Percentiles rank a stretch among this genome's conserved stretches.
These are phyloP conservation scores for Orientallactaga sibirica DNA, from an alignment of 2,797 vertebrate species.

Conservation along the genomic window DNA sequence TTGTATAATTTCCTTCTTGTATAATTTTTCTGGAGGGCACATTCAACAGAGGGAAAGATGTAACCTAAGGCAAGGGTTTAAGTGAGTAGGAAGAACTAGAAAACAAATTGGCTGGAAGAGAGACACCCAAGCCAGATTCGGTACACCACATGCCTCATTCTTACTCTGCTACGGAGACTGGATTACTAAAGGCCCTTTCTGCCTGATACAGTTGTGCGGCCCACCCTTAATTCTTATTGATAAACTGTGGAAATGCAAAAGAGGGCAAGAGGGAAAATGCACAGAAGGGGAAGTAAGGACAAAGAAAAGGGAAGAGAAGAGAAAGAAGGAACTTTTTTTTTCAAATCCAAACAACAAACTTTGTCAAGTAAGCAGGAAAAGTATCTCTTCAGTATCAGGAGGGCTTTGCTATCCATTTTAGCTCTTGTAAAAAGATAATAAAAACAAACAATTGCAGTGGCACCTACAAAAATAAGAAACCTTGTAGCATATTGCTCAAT, in stretches of 20 bases:
- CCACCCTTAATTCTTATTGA: not conserved
- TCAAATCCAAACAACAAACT: slow-evolving; percentile 27
- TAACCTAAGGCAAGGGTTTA: not conserved
- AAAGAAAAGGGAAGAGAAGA: not conserved
- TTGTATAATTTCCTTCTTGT: not conserved
- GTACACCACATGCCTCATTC: not conserved
- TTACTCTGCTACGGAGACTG: not conserved
- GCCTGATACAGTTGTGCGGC: not conserved
- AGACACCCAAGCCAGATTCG: not conserved
- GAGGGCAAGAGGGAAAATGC: not conserved
- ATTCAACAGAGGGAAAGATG: not conserved
- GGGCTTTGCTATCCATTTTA: slow-evolving; percentile 25
- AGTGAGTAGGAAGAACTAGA: not conserved
- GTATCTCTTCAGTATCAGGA: slow-evolving; percentile 11
- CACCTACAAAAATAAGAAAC: slow-evolving; percentile 37
- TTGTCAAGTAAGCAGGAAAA: slow-evolving; percentile 53
- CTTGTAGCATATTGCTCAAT: too few species aligned
- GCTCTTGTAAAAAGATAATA: slow-evolving; percentile 55
- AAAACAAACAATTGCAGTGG: slow-evolving; percentile 24
- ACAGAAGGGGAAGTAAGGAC: not conserved
- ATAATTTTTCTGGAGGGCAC: not conserved
- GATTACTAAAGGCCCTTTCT: not conserved
- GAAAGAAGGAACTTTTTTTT: not conserved
- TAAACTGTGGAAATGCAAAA: not conserved
- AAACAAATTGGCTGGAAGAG: not conserved